phyloP scores from a whole-genome alignment of 92 coral and sea anemone species.

The Heliopora coerulea region DNA sequence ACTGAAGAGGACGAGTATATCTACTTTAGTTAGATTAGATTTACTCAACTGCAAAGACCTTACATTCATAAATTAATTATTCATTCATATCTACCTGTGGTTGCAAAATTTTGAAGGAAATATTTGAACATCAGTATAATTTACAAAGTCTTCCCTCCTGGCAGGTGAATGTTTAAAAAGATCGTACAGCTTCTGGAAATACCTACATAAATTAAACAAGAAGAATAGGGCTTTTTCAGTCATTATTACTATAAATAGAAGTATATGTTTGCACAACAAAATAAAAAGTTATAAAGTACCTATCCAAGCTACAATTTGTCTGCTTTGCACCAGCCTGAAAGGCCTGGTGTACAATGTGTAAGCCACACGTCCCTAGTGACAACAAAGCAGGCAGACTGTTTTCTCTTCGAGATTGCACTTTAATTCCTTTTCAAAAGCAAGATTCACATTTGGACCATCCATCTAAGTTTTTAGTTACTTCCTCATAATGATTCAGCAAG shows the following conservation, averaged over 20 bases:
- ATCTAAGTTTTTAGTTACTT: conserved; percentile 54
- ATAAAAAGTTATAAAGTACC: not conserved
- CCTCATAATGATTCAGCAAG: conserved; percentile 52
- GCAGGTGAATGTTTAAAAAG: conserved; percentile 61
- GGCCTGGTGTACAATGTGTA: conserved; percentile 61
- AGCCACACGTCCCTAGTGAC: conserved; percentile 62
- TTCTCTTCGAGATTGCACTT: conserved; percentile 31
- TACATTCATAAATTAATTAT: too few species aligned
- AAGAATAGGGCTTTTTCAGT: not conserved
- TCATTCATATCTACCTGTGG: conserved; percentile 50
- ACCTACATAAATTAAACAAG: conserved; percentile 14
- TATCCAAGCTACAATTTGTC: conserved; percentile 57
- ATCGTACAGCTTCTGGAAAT: conserved; percentile 43
- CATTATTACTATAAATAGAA: too few species aligned
- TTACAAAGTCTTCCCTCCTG: conserved; percentile 56
- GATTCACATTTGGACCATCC: conserved; percentile 66
- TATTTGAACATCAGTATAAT: conserved; percentile 54
- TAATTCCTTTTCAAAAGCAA: conserved; percentile 52
- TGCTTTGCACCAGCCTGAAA: conserved; percentile 62
- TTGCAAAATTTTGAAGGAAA: conserved; percentile 65
- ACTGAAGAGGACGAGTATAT: too few species aligned
- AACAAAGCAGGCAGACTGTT: conserved; percentile 45
- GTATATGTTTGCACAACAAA: too few species aligned
- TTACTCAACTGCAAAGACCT: conserved; percentile 20
- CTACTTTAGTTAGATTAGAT: too few species aligned